phyloP scores from a whole-genome alignment of 2,797 vertebrate genomes.

The Silurus aristotelis region DNA sequence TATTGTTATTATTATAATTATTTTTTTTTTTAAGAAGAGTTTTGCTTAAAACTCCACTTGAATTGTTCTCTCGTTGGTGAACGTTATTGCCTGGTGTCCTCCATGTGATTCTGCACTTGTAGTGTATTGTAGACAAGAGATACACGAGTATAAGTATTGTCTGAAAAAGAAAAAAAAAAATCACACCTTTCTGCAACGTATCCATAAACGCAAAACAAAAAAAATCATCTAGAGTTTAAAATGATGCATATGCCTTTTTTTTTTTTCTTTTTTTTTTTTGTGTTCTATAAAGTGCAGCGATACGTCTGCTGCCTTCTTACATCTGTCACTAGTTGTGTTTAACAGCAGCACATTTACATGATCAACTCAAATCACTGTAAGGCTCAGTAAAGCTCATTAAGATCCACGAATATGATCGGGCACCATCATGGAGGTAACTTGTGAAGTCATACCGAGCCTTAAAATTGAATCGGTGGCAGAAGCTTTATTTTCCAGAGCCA shows the following conservation, averaged over 20 bases:
- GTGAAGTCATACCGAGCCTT: slow-evolving; percentile 46
- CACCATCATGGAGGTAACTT: slow-evolving; percentile 43
- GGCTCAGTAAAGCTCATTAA: slow-evolving; percentile 51
- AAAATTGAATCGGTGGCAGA: slow-evolving; percentile 56
- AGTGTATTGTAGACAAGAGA: slow-evolving; percentile 68
- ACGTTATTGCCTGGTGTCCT: slow-evolving; percentile 42
- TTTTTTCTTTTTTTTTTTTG: slow-evolving; percentile 36
- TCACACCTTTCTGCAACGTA: slow-evolving; percentile 57
- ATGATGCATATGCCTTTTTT: slow-evolving; percentile 57
- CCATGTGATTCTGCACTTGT: slow-evolving; percentile 48
- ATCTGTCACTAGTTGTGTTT: slow-evolving; percentile 40
- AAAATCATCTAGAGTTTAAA: slow-evolving; percentile 59
- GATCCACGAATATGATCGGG: slow-evolving; percentile 32
- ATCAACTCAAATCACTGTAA: slow-evolving; percentile 37
- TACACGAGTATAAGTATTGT: slow-evolving; percentile 68
- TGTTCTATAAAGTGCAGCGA: slow-evolving; percentile 39
- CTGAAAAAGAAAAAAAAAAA: slow-evolving; percentile 53
- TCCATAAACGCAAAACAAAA: slow-evolving; percentile 45
- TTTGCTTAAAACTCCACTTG: slow-evolving; percentile 16
- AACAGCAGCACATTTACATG: slow-evolving; percentile 40
- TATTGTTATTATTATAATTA: too few species aligned
- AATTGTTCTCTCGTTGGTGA: slow-evolving; percentile 39
- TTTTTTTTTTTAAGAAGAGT: not conserved
- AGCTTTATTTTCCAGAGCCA: slow-evolving; percentile 61
- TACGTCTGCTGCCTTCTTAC: slow-evolving; percentile 35